Conservation (phyloP, 2,797 vertebrate species). For the Smutsia temminckii region DNA sequence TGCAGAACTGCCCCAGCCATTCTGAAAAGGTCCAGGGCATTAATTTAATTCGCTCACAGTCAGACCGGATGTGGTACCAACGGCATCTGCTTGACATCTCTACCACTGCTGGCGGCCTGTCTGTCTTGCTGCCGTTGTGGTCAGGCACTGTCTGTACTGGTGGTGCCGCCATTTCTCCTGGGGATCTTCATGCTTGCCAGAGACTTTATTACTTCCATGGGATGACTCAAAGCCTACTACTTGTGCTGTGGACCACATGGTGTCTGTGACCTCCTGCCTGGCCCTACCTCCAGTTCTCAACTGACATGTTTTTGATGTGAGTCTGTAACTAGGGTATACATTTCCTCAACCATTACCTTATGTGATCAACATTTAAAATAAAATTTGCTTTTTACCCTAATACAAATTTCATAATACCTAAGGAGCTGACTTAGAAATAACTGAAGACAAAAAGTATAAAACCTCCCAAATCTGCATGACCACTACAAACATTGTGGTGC, state of each 20-base stretch:
- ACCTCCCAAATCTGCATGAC: background rate
- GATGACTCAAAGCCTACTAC: background rate
- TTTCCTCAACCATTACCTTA: background rate
- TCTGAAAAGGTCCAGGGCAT: background rate
- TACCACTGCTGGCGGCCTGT: background rate
- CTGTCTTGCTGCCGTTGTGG: background rate
- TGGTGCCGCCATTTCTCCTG: background rate
- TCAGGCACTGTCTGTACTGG: background rate
- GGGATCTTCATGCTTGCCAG: background rate
- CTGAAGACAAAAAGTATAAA: background rate
- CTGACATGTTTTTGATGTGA: background rate
- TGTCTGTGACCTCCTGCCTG: background rate
- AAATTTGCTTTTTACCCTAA: background rate
- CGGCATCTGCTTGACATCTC: background rate
- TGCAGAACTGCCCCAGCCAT: background rate
- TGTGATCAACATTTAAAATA: slow-evolving; percentile 26
- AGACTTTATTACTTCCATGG: background rate
- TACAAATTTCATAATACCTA: background rate
- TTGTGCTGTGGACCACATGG: background rate
- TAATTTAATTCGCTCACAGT: background rate
- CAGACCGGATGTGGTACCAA: background rate
- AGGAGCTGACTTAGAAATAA: background rate
- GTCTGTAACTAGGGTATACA: background rate
- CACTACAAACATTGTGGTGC: background rate
- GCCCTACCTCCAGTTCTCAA: background rate